Conservation (phyloP, 1,140 invertebrate genomes). For the roundworm (Caenorhabditis elegans) region WBcel235 BX284604.4:10959501-10960000, state of each 20-base stretch:
- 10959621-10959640: no score
- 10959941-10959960: neutral
- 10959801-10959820: neutral
- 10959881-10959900: neutral
- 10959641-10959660: no score
- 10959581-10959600: no score
- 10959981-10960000: no score
- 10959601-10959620: no score
- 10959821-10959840: neutral
- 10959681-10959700: neutral
- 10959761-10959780: constrained; percentile 4
- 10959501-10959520: no score
- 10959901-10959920: neutral
- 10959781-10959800: neutral
- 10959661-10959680: neutral
- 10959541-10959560: no score
- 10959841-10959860: neutral
- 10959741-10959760: neutral
- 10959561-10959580: no score
- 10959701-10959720: neutral
- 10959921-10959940: no score
- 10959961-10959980: no score
- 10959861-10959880: neutral
- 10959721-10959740: neutral
- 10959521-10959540: no score